Percentiles rank a stretch among this genome's conserved stretches.
These are phyloP conservation scores for Lateolabrax maculatus DNA, from an alignment of 2,797 vertebrate species.

Conservation along the genomic window DNA sequence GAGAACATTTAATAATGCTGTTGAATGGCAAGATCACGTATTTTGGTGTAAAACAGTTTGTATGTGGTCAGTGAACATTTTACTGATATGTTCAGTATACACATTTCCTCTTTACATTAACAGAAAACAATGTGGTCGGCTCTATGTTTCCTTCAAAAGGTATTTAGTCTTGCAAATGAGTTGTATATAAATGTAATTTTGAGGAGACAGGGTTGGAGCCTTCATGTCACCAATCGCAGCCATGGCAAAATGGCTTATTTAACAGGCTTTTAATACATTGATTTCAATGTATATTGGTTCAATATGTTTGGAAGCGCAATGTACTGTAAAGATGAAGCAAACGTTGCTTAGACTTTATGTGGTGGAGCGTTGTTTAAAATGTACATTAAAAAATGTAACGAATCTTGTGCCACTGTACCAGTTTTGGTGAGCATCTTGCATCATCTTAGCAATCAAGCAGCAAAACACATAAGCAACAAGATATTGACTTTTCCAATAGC, in stretches of 20 bases:
- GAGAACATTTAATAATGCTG: too few relatives aligned
- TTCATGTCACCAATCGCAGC: too few relatives aligned
- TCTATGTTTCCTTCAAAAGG: too few relatives aligned
- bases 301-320: neutral
- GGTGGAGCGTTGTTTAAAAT: neutral
- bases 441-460: neutral
- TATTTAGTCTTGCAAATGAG: too few relatives aligned
- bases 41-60: too few relatives aligned
- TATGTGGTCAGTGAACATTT: too few relatives aligned
- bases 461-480: neutral
- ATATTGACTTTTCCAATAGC: neutral
- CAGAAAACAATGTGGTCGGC: too few relatives aligned
- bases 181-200: too few relatives aligned
- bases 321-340: neutral
- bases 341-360: neutral
- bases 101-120: too few relatives aligned
- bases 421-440: neutral
- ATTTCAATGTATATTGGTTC: neutral
- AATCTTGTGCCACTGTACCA: neutral
- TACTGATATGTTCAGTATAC: too few relatives aligned
- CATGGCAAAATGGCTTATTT: neutral
- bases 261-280: neutral
- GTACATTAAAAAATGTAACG: neutral
- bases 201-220: neutral
- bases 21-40: too few relatives aligned